Evolutionary conservation across 2,797 vertebrate species (phyloP), one percentile per base, ranked within the genome.

Genomic region (Odontamblyopus lacepedii): DNA sequence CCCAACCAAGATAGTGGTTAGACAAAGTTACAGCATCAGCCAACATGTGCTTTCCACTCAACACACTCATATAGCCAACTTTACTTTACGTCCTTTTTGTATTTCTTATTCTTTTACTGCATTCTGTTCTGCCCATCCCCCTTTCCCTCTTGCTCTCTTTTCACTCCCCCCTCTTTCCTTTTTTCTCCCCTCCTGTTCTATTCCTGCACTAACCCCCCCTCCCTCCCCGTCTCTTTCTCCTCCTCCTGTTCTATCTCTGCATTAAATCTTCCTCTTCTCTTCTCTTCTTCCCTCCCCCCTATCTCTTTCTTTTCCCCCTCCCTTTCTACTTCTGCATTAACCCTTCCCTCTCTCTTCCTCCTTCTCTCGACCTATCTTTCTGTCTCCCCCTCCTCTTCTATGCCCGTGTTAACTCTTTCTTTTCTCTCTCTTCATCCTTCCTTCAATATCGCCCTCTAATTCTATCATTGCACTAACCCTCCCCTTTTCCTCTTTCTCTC

Each of bases 51-150:
- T 30, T 29, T 30, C 16, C 15, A 61, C 16, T 29, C 29, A 16
- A 18, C 59, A 2, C 50, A 63, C 9, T 32, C 12, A 38, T 23
- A 2, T 6, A 15, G 38, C 15, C 35, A 23, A 62, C 73, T 64
- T 75, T 60, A 86, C 76, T 78, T 75, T 79, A 75, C 80, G 70
- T 84, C 73, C 76, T 63, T 87, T 70, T 62, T 77, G 75, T 56
- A 78, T 83, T 80, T 78, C 74, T 84, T 72, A 23, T 86, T 86
- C 81, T 88, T 89, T 83, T 90, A 90, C 89, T 75, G 86, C 89
- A 89, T 91, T 90, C 85, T 86, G 84, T 74, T 87, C 79, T 75
- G 78, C 89, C 92, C 90, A 84, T 89, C 88, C 90, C 88, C 90
- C 86, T 74, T 77, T 4, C 11, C 71, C 69, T 74, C 76, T 2